Conservation (phyloP, 1,140 invertebrate genomes). For the Drosophila suzukii region DNA sequence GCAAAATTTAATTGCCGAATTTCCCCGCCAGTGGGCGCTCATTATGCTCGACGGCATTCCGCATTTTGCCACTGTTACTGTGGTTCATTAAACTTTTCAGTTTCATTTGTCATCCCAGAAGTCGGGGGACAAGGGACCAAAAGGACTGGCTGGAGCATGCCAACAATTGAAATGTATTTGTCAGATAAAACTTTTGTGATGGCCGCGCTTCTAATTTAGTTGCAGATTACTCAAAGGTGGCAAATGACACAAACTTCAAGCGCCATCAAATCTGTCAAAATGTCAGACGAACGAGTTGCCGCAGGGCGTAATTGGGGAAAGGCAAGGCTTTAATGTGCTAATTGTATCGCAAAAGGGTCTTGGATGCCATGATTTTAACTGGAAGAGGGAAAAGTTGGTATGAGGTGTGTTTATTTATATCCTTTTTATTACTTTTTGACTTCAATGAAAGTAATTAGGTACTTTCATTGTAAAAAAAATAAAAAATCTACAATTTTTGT, state of each 20-base stretch:
- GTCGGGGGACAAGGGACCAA: background rate
- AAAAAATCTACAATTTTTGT: too few relatives aligned
- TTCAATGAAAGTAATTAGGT: too few relatives aligned
- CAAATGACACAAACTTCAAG: conserved; percentile 46
- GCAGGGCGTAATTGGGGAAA: conserved; percentile 7
- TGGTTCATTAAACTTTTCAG: conserved; percentile 79
- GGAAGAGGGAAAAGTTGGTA: background rate
- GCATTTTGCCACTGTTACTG: conserved; percentile 67
- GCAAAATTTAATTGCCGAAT: conserved; percentile 70
- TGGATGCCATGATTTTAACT: conserved; percentile 18
- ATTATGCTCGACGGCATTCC: conserved; percentile 62
- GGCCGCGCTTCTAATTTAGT: conserved; percentile 42
- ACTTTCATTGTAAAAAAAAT: too few relatives aligned
- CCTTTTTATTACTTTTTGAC: too few relatives aligned
- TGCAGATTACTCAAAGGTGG: conserved; percentile 54
- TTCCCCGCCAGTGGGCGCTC: conserved; percentile 8
- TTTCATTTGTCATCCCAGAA: conserved; percentile 70
- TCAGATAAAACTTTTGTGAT: conserved; percentile 76
- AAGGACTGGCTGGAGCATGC: conserved; percentile 1
- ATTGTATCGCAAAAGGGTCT: conserved; percentile 40
- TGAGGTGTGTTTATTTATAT: too few relatives aligned
- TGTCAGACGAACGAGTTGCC: conserved; percentile 42
- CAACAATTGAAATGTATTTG: conserved; percentile 79
- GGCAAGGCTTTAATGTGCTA: conserved; percentile 26
- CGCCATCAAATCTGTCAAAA: conserved; percentile 51